Conservation (phyloP, 2,113 vertebrate species). For the Psittacula cyanocephala region DNA sequence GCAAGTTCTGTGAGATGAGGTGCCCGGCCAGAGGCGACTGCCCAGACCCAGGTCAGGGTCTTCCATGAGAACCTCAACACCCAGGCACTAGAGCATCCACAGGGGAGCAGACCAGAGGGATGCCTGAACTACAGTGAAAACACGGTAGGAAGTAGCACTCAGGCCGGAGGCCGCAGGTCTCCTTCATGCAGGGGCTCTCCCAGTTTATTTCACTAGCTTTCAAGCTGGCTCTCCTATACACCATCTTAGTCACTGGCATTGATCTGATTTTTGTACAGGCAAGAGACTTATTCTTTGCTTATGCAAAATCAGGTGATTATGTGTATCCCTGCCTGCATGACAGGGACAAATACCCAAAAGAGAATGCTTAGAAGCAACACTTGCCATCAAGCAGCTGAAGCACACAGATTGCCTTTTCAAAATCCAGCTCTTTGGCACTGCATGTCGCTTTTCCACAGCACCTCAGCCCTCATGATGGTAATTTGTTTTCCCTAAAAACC, state of each 20-base stretch:
- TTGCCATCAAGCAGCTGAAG: neutral
- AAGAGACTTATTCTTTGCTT: neutral
- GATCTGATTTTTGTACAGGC: neutral
- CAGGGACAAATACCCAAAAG: neutral
- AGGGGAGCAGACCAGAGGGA: neutral
- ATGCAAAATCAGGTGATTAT: neutral
- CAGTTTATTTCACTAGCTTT: neutral
- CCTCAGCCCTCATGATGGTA: neutral
- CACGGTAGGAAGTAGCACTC: neutral
- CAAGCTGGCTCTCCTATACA: neutral
- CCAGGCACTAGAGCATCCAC: neutral
- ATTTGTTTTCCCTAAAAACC: neutral
- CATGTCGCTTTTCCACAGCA: neutral
- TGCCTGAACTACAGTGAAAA: fast-evolving
- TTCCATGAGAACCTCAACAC: neutral
- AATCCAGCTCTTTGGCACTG: neutral
- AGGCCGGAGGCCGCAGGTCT: neutral
- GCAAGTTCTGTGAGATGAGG: neutral
- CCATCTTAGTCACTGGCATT: neutral
- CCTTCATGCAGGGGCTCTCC: fast-evolving
- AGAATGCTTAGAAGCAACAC: neutral
- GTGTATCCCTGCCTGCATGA: neutral
- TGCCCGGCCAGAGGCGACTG: neutral
- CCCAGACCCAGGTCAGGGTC: neutral
- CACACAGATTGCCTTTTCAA: neutral